Evolutionary conservation across 2,113 vertebrate species (phyloP).

Genomic region (Sisor rabdophorus): DNA sequence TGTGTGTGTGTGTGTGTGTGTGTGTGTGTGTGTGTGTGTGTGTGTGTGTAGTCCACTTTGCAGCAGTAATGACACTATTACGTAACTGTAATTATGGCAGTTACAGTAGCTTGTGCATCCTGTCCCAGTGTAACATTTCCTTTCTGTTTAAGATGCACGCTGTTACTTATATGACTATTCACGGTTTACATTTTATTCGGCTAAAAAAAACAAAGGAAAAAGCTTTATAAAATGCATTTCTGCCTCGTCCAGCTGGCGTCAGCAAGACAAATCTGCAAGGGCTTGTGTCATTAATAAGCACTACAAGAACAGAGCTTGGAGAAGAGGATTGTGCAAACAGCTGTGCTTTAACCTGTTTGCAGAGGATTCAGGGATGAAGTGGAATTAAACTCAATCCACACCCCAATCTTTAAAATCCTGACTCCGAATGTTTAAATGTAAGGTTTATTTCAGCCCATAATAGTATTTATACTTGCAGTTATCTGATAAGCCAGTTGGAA

Average conservation of each 20-base stretch:
- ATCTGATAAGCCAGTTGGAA: too few species aligned
- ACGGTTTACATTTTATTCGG: background rate
- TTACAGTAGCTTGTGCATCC: background rate
- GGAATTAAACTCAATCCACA: background rate
- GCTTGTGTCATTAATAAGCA: conserved; percentile 47
- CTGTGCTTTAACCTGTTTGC: conserved; percentile 44
- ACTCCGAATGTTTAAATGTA: too few species aligned
- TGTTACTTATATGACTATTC: background rate
- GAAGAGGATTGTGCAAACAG: conserved; percentile 39
- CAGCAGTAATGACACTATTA: background rate
- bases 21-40: background rate
- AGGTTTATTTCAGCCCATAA: background rate
- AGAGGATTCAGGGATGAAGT: conserved; percentile 32
- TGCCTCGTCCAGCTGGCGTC: background rate
- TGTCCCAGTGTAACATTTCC: background rate
- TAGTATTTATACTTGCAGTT: too few species aligned
- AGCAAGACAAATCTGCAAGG: conserved; percentile 22
- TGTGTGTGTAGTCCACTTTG: background rate
- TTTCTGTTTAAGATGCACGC: background rate
- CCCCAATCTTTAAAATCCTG: background rate
- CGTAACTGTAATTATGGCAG: background rate
- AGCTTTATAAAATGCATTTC: conserved; percentile 8
- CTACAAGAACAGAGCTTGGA: conserved; percentile 26
- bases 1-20: background rate
- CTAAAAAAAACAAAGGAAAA: background rate